A percentile compares a stretch with the other conserved stretches of the same genome.
phyloP scores from a whole-genome alignment of 1,140 invertebrate genomes.

The Anthonomus grandis region DNA sequence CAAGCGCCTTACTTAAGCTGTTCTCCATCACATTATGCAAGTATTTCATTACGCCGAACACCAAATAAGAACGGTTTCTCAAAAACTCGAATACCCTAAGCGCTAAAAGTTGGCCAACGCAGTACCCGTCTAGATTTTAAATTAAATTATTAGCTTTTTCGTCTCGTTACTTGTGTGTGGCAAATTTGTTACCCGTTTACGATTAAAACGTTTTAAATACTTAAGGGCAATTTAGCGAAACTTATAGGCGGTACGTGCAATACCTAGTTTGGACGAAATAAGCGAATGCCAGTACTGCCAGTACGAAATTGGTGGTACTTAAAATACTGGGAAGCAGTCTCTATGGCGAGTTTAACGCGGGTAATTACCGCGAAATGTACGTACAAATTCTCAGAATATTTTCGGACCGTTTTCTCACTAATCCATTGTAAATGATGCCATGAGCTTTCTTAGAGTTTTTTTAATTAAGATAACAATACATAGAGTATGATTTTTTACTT shows the following conservation, averaged over 20 bases:
- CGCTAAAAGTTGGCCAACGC: slow-evolving; percentile 21
- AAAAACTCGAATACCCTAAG: slow-evolving; percentile 18
- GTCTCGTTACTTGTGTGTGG: slow-evolving; percentile 24
- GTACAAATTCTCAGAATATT: slow-evolving; percentile 18
- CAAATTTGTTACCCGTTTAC: slow-evolving; percentile 25
- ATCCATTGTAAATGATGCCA: slow-evolving; percentile 3
- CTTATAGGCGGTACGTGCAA: slow-evolving; percentile 31
- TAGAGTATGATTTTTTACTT: too few species aligned
- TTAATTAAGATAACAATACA: too few species aligned
- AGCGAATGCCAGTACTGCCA: slow-evolving; percentile 16
- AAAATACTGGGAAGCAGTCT: slow-evolving; percentile 31
- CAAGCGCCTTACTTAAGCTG: neutral
- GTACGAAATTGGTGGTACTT: slow-evolving; percentile 30
- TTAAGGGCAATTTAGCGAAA: slow-evolving; percentile 24
- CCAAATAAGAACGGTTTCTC: slow-evolving; percentile 1
- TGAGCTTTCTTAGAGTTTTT: too few species aligned
- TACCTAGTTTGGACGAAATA: slow-evolving; percentile 29
- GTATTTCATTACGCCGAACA: neutral
- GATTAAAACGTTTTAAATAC: slow-evolving; percentile 35
- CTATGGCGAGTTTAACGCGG: slow-evolving; percentile 27
- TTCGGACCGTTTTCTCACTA: slow-evolving; percentile 12
- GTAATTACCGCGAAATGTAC: slow-evolving; percentile 25
- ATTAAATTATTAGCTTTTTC: slow-evolving; percentile 34
- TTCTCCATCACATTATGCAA: neutral
- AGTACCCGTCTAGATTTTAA: slow-evolving; percentile 29